A percentile compares a stretch with the other conserved stretches of the same genome.
Evolutionary conservation across 2,888 invertebrate genomes (phyloP).

Genomic region (Lasioglossum figueresi): DNA sequence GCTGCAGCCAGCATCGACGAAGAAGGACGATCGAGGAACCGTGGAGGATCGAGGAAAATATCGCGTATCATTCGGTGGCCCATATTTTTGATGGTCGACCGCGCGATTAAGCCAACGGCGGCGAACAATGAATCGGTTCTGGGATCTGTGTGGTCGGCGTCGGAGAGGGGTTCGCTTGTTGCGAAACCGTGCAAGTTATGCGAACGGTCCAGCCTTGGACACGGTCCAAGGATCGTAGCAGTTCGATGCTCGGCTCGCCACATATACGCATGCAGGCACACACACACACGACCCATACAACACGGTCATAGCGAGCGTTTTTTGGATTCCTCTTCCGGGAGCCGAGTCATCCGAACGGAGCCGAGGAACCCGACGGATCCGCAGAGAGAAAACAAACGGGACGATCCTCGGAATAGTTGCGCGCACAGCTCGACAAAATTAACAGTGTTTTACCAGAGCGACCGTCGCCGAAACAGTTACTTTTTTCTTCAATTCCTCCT

Average conservation of each 20-base stretch:
- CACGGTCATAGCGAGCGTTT: not conserved
- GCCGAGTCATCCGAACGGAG: conserved; percentile 1
- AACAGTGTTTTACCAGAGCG: not conserved
- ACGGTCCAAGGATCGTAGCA: conserved; percentile 73
- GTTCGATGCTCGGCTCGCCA: conserved; percentile 70
- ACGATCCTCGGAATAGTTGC: not conserved
- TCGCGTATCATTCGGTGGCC: conserved; percentile 51
- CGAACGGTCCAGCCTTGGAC: conserved; percentile 67
- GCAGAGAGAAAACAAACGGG: not conserved
- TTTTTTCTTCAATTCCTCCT: not conserved
- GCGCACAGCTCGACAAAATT: not conserved
- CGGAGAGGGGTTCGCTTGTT: conserved; percentile 58
- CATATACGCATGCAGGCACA: too few species aligned
- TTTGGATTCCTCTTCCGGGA: not conserved
- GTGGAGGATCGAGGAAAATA: not conserved
- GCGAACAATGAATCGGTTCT: conserved; percentile 60
- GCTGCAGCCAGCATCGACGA: not conserved
- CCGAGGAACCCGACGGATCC: not conserved
- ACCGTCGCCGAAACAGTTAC: not conserved
- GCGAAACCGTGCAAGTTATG: conserved; percentile 73
- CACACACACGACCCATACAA: rapidly evolving
- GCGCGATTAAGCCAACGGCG: conserved; percentile 59
- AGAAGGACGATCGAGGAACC: not conserved
- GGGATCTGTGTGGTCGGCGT: conserved; percentile 65
- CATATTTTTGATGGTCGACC: conserved; percentile 67